phyloP scores from a whole-genome alignment of 2,797 vertebrate species.

The Huso huso region DNA sequence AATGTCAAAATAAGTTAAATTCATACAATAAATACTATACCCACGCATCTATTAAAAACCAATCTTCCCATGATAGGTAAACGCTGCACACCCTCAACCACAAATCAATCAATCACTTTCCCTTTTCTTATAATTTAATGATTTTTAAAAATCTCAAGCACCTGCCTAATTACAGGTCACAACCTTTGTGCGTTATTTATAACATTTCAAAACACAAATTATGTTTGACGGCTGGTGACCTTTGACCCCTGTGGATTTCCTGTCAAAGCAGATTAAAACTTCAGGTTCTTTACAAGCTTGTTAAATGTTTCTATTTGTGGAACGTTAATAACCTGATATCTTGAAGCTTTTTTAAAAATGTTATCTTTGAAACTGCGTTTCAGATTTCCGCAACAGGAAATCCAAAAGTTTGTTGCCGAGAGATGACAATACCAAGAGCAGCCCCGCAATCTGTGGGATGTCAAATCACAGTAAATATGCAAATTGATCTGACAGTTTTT shows the following conservation, averaged over 20 bases:
- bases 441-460: too few relatives aligned
- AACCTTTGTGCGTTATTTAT: background rate
- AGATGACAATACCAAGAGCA: background rate
- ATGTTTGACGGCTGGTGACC: background rate
- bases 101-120: background rate
- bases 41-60: background rate
- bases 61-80: background rate
- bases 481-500: too few relatives aligned
- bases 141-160: background rate
- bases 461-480: too few relatives aligned
- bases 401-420: background rate
- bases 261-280: background rate
- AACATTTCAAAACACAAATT: background rate
- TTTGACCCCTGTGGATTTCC: conserved; percentile 2
- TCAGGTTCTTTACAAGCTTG: background rate
- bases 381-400: background rate
- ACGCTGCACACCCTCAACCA: background rate
- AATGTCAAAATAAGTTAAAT: conserved; percentile 16
- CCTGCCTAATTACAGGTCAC: background rate
- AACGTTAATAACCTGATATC: background rate
- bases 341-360: background rate
- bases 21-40: conserved; percentile 25
- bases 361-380: background rate
- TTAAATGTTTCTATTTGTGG: background rate
- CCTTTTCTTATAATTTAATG: background rate